Evolutionary conservation across 1,140 invertebrate species (phyloP).

Genomic region (Tetranychus urticae): DNA sequence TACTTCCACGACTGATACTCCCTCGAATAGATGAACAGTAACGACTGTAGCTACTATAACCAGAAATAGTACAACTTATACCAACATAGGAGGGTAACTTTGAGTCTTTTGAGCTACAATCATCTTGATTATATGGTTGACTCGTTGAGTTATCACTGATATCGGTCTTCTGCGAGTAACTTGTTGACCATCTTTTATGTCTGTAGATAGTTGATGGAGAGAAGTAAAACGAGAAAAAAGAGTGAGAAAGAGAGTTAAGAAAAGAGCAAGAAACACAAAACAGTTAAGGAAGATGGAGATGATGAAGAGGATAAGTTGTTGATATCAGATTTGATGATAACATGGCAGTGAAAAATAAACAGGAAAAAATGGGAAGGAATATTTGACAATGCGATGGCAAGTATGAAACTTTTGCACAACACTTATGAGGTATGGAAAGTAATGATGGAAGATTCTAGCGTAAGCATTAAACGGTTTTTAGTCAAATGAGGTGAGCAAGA

Average conservation of each 20-base stretch:
- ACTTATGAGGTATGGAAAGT: no score
- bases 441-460: neutral
- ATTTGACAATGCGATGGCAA: no score
- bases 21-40: slow-evolving; percentile 40
- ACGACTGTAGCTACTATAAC: slow-evolving; percentile 55
- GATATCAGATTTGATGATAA: no score
- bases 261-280: neutral
- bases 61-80: slow-evolving; percentile 64
- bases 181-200: neutral
- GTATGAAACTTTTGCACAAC: no score
- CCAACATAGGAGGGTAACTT: slow-evolving; percentile 49
- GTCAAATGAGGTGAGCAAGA: neutral
- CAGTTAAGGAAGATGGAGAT: neutral
- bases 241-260: neutral
- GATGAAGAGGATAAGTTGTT: neutral
- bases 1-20: slow-evolving; percentile 17
- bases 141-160: neutral
- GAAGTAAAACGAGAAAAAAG: neutral
- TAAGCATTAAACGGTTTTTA: neutral
- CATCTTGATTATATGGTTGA: neutral
- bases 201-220: neutral
- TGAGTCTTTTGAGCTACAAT: neutral
- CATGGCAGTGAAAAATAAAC: no score
- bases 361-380: no score
- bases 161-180: neutral